Base-by-base conservation (phyloP, 2,113 vertebrate species). In the Seriola quinqueradiata region DNA sequence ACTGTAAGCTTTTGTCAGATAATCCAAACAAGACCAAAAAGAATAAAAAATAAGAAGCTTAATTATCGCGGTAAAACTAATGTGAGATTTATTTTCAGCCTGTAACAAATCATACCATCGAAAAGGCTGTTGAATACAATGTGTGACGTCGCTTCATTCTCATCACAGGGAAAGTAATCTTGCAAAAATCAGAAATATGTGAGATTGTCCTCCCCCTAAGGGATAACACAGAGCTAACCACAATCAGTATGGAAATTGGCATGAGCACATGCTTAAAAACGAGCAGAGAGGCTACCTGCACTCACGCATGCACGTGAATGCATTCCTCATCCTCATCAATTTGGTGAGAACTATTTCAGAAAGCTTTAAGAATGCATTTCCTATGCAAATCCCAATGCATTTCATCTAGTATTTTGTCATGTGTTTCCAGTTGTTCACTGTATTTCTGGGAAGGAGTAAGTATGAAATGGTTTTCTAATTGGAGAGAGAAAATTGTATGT, bases 241-340 rank as follows among this genome's bases (percentile, higher is more conserved):
- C 48, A 50, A 50, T 50, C 48, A 70, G 70, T 83, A 81, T 85
- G 72, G 42, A 65, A 80, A 74, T 77, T 73, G 28, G 34, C 40
- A 38, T 14, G 78, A 71, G 55, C 16, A 50, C 48, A 50, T 19
- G 16, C 48, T 6, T 19, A 50, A 19, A 50, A 5, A 50, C 3
- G 17, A 50, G 48, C 16, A 5, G 5, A 50, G 17, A 50, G 48
- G 5, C 16, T 19, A 17, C 17, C 48, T 50, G n/a, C 38, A 66
- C 21, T n/a, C 58, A 69, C 7, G 36, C 46, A n/a, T 10, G 21
- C 68, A 64, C 16, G 17, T 5, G 44, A 21, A 66, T 34, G 21
- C 50, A 52, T 58, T 52, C 54, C 14, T 32, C 7, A 38, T 34
- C 11, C 54, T 5, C 9, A 54, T 61, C 46, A 58, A 25, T 74